Percentiles rank a stretch among this genome's conserved stretches.
Evolutionary conservation across 2,113 vertebrate species (phyloP).

Genomic region (Spea bombifrons): DNA sequence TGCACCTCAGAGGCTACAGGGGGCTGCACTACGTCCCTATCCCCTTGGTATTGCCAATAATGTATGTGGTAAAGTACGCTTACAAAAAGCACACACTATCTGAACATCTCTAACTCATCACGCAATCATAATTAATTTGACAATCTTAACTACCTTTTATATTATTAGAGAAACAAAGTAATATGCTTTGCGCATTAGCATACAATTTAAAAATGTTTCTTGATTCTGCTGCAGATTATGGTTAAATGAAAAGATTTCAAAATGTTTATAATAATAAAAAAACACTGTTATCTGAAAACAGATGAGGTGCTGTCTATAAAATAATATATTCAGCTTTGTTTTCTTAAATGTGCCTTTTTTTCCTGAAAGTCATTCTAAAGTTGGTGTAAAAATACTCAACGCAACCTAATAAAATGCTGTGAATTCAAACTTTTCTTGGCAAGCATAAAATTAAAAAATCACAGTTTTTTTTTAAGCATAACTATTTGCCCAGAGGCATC

Average conservation of each 20-base stretch:
- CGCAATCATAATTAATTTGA: constrained; percentile 9
- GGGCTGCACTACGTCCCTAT: no score
- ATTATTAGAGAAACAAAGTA: constrained; percentile 21
- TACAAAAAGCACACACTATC: constrained; percentile 8
- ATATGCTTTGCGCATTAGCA: not conserved
- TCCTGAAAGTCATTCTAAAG: constrained; percentile 18
- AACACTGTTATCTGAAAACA: not conserved
- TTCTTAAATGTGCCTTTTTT: not conserved
- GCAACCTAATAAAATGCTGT: constrained; percentile 15
- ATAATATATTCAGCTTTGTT: constrained; percentile 13
- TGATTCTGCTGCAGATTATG: not conserved
- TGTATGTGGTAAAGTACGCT: not conserved
- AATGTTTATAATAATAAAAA: constrained; percentile 7
- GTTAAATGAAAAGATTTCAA: not conserved
- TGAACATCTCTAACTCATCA: constrained; percentile 9
- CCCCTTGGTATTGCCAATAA: no score
- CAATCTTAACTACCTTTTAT: constrained; percentile 12
- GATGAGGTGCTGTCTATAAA: not conserved
- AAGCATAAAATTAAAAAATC: constrained; percentile 25
- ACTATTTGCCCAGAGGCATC: constrained; percentile 63
- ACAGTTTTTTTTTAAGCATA: constrained; percentile 53
- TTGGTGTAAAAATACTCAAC: constrained; percentile 1
- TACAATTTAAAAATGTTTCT: not conserved
- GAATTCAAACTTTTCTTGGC: constrained; percentile 24
- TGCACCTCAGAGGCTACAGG: no score